phyloP scores from a whole-genome alignment of 2,888 invertebrate species.

The Phymatocera aterrima region DNA sequence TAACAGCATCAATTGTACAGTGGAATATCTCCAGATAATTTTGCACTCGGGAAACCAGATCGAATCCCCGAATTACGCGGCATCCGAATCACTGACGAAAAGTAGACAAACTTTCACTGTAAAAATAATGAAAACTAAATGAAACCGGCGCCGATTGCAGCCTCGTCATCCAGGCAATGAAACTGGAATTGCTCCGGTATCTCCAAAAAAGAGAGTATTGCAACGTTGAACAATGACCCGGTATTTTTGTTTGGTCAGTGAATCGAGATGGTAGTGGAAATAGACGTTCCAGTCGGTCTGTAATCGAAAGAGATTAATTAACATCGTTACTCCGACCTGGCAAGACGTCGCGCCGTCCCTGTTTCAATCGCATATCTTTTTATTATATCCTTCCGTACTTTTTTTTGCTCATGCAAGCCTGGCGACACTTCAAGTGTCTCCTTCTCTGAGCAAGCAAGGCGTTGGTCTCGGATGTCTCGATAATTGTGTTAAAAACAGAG shows the following conservation, averaged over 20 bases:
- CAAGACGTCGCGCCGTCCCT: background rate
- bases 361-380: slow-evolving; percentile 27
- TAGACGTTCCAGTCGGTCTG: slow-evolving; percentile 15
- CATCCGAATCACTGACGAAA: background rate
- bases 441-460: slow-evolving; percentile 6
- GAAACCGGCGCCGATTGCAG: background rate
- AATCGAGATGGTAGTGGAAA: background rate
- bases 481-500: slow-evolving; percentile 41
- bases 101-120: slow-evolving; percentile 25
- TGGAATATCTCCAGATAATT: background rate
- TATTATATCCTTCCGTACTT: slow-evolving; percentile 1
- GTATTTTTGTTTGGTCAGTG: background rate
- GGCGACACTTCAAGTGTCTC: slow-evolving; percentile 38
- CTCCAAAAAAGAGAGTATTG: background rate
- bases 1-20: background rate
- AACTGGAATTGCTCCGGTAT: background rate
- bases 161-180: background rate
- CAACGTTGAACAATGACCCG: background rate
- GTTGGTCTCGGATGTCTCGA: slow-evolving; percentile 39
- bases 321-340: slow-evolving; percentile 21
- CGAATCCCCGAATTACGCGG: background rate
- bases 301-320: slow-evolving; percentile 35
- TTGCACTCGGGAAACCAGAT: background rate
- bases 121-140: slow-evolving; percentile 3
- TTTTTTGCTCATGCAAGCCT: background rate